phyloP scores from a whole-genome alignment of 2,797 vertebrate genomes.

The Galagoides demidoff region DNA sequence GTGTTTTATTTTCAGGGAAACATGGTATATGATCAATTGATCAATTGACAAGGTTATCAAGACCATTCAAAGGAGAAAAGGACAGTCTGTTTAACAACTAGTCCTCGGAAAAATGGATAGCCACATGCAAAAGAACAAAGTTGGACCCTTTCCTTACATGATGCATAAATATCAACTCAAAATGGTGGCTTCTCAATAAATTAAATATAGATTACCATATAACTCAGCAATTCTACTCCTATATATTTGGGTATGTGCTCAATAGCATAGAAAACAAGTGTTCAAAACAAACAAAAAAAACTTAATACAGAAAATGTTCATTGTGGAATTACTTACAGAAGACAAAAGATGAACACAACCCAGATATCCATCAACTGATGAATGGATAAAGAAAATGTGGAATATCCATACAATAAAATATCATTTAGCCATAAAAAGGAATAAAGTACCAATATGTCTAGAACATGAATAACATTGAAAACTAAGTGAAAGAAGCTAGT shows the following conservation, averaged over 20 bases:
- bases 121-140: neutral
- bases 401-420: neutral
- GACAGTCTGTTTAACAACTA: neutral
- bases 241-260: neutral
- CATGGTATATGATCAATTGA: neutral
- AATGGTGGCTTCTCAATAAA: neutral
- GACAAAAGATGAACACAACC: neutral
- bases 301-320: neutral
- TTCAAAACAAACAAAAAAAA: conserved; percentile 24
- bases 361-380: neutral
- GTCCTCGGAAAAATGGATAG: neutral
- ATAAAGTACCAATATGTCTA: neutral
- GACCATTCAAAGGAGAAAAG: neutral
- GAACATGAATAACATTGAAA: neutral
- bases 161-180: neutral
- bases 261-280: neutral
- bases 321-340: neutral
- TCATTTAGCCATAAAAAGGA: neutral
- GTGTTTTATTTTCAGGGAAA: too few relatives aligned
- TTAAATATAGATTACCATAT: neutral
- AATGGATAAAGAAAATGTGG: neutral
- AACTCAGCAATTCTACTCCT: neutral
- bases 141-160: neutral
- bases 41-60: neutral
- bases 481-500: neutral